These are phyloP conservation scores for Radopholus similis DNA, from an alignment of 1,140 invertebrate genomes.

Conservation along the genomic window DNA sequence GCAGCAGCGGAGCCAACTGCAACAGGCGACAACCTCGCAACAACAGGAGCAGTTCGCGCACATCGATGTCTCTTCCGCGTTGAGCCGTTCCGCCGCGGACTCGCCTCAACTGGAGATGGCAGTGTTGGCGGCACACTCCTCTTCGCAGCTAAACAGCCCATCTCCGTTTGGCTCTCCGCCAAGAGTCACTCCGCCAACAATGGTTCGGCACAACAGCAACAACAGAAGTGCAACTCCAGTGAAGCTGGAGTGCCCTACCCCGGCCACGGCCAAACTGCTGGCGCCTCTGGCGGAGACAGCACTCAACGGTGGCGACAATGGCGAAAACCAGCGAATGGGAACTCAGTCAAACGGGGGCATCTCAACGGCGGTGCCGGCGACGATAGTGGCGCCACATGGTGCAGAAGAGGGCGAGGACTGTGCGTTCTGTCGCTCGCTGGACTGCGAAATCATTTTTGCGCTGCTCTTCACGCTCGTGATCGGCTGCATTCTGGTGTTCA, in stretches of 20 bases:
- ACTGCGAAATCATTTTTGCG: constrained; percentile 60
- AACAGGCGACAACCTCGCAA: not conserved
- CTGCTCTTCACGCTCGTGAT: constrained; percentile 56
- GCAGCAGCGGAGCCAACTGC: not conserved
- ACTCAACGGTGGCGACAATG: not conserved
- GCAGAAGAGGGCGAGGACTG: constrained; percentile 37
- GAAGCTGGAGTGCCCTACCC: not conserved
- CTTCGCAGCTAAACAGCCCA: too few species aligned
- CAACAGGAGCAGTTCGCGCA: not conserved
- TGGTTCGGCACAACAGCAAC: not conserved
- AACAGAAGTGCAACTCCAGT: not conserved
- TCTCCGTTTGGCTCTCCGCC: too few species aligned
- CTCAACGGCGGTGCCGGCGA: not conserved
- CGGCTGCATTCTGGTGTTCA: constrained; percentile 51
- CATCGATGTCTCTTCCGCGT: too few species aligned
- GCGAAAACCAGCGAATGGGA: not conserved
- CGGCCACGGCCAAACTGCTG: not conserved
- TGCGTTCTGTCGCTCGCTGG: constrained; percentile 51
- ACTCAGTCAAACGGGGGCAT: not conserved
- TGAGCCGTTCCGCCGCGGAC: not conserved
- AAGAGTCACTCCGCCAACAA: too few species aligned
- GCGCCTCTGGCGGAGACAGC: not conserved
- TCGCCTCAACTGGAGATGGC: not conserved
- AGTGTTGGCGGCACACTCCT: not conserved
- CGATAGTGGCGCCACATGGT: not conserved